Evolutionary conservation across 2,113 vertebrate genomes (phyloP).

Genomic region (Stigmatopora argus): DNA sequence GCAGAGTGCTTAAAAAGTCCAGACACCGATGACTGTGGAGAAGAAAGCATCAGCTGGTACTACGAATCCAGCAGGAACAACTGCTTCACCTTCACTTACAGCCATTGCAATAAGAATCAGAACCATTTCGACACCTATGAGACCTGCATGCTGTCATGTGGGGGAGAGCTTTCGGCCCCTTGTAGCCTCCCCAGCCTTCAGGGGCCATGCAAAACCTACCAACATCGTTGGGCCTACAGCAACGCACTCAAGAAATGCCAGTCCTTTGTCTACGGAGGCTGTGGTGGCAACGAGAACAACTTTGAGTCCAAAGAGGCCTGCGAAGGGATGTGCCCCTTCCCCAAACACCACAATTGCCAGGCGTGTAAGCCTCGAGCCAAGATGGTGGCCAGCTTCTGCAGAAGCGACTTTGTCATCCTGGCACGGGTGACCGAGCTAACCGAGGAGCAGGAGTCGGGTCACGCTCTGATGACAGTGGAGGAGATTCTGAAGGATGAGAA

Average conservation of each 20-base stretch:
- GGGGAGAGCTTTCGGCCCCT: constrained; percentile 79
- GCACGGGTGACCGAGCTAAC: constrained; percentile 86
- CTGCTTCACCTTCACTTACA: constrained; percentile 91
- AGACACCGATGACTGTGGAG: constrained; percentile 83
- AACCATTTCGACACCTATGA: constrained; percentile 91
- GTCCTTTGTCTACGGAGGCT: constrained; percentile 91
- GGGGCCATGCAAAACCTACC: constrained; percentile 89
- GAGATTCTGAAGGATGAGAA: constrained; percentile 97
- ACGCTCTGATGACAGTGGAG: constrained; percentile 86
- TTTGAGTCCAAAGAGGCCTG: constrained; percentile 91
- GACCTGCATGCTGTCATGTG: constrained; percentile 84
- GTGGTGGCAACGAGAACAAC: constrained; percentile 93
- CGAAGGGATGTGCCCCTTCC: constrained; percentile 90
- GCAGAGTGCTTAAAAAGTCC: constrained; percentile 88
- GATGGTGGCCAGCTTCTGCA: constrained; percentile 92
- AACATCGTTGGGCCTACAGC: constrained; percentile 92
- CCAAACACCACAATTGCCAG: constrained; percentile 83
- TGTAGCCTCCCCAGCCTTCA: constrained; percentile 87
- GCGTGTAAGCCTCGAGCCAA: constrained; percentile 86
- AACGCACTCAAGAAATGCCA: constrained; percentile 83
- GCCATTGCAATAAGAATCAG: constrained; percentile 85
- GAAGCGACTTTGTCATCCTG: constrained; percentile 91
- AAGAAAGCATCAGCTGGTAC: constrained; percentile 90
- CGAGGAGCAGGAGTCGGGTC: constrained; percentile 86
- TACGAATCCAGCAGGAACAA: constrained; percentile 92